Evolutionary conservation across 1,140 invertebrate genomes (phyloP), one percentile per base, ranked within the genome.

Genomic region (Pogonus chalceus): DNA sequence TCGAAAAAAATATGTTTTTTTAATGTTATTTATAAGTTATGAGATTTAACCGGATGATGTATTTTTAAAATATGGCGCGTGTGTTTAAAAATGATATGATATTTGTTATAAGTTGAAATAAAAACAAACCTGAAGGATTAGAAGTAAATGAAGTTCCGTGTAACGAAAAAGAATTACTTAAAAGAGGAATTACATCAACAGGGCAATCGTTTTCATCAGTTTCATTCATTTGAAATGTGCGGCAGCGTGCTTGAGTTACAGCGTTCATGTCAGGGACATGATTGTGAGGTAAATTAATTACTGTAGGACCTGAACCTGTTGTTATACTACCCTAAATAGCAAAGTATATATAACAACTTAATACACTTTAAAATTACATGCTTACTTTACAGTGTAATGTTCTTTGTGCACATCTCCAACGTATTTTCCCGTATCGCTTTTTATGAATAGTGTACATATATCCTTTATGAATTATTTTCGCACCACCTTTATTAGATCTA

Each of bases 361-460:
- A n/a, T n/a, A n/a, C n/a, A n/a, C n/a, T n/a, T n/a, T n/a, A n/a
- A n/a, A n/a, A n/a, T n/a, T n/a, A n/a, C n/a, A 43, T 12, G 18
- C 37, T 43, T 48, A 72, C 72, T 47, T 69, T 71, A 46, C 72
- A 76, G 23, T 69, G 62, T 23, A 68, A 58, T 10, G 65, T 69
- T 47, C 72, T 56, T 35, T 66, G 65, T 0, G 72, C 67, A 56
- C 73, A 73, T 20, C 73, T 55, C 72, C 72, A 75, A 0, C 73
- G 62, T 14, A 74, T 70, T 10, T 65, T 69, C 1, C 66, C 65
- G 0, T 67, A 62, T 47, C 67, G 66, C 49, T 58, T 58, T 49
- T 74, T 74, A 49, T 74, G 72, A 20, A 74, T 58, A 0, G 72
- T 74, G 52, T 75, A 75, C 71, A 74, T 74, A 23, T 66, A 74